Base-by-base conservation (phyloP, 1,140 invertebrate genomes). In the Cydia fagiglandana region DNA sequence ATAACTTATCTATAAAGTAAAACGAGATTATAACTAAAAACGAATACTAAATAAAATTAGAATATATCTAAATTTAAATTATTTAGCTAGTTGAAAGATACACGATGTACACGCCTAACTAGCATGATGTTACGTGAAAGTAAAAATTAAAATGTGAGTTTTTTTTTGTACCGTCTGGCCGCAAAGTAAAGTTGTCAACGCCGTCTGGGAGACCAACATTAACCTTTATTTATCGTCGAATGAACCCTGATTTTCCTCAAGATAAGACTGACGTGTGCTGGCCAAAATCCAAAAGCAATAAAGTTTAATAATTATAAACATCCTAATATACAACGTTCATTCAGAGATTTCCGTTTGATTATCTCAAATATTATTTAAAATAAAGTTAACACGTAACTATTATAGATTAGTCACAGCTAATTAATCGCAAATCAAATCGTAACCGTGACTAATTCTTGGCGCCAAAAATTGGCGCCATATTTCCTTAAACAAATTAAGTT, bases 131-230 rank as follows among this genome's bases (percentile, higher is more conserved):
- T 38, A 41, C 30, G 30, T 70, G 66, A 41, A 45, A n/a, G 12
- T n/a, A 17, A 53, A 53, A 53, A 53, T n/a, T n/a, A 17, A 68
- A 64, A 68, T n/a, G 28, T 66, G 15, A 6, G 56, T 75, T 78
- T 83, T 83, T 86, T 82, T 81, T 81, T 53, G 79, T 77, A 81
- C 76, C 78, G 80, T 86, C 85, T 88, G 84, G 80, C 81, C 75
- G 77, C 76, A 73, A 81, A 80, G 81, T 87, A 85, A 88, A 89
- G 78, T 81, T 89, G 85, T 91, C 88, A 89, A 77, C 86, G 81
- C 70, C 77, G 89, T 88, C 87, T 89, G 88, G 83, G 76, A 77
- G 79, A 77, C 70, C 77, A 81, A 15, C 86, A 85, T 91, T 88
- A 85, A 80, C 76, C 10, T 78, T 85, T 89, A 86, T 91, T 88